phyloP scores from a whole-genome alignment of 2,888 invertebrate genomes.

The Andrena hattorfiana region DNA sequence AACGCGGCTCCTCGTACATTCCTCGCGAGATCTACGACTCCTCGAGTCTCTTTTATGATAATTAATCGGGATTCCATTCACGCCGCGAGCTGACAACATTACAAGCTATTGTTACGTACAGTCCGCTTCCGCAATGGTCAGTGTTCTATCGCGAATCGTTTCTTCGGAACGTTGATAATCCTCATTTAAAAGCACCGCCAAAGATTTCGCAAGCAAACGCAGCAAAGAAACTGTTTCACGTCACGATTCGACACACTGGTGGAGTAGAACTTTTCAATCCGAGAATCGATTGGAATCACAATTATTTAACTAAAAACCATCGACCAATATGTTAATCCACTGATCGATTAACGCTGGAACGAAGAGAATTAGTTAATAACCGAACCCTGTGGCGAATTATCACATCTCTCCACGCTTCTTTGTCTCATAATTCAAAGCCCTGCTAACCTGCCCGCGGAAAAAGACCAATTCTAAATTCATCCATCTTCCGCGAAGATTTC shows the following conservation, averaged over 20 bases:
- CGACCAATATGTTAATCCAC: not conserved
- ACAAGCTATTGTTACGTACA: conserved; percentile 49
- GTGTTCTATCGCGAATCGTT: conserved; percentile 26
- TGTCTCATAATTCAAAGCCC: not conserved
- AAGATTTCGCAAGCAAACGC: conserved; percentile 13
- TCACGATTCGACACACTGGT: not conserved
- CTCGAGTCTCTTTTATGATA: conserved; percentile 42
- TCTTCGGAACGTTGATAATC: conserved; percentile 8
- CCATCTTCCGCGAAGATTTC: not conserved
- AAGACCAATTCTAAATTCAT: not conserved
- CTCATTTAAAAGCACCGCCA: not conserved
- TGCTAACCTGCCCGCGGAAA: not conserved
- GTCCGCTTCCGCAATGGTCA: conserved; percentile 19
- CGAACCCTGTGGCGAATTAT: not conserved
- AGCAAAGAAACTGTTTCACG: not conserved
- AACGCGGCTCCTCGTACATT: conserved; percentile 25
- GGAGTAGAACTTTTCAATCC: not conserved
- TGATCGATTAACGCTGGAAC: conserved; percentile 13
- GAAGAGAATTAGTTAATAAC: not conserved
- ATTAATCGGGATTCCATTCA: conserved; percentile 60
- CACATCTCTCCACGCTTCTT: not conserved
- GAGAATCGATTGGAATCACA: not conserved
- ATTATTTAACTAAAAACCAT: not conserved
- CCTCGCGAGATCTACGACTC: conserved; percentile 33
- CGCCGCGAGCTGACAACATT: conserved; percentile 49